Evolutionary conservation across 2,113 vertebrate species (phyloP).

Genomic region (Neoarius graeffei): DNA sequence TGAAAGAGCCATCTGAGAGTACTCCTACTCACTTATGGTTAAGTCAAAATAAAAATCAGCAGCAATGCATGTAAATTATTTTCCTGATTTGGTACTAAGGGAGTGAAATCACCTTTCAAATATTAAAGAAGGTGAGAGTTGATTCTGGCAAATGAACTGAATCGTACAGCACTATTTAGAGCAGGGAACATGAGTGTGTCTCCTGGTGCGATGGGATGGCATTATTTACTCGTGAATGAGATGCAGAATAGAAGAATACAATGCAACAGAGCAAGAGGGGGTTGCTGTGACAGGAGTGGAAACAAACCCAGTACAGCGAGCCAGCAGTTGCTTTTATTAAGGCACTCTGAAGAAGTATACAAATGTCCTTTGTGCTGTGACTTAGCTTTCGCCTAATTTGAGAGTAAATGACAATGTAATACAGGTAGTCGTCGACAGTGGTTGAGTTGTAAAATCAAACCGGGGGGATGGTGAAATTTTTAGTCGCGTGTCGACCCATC

Average conservation of each 20-base stretch:
- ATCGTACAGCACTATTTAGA: constrained; percentile 54
- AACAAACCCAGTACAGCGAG: constrained; percentile 1
- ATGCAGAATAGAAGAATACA: constrained; percentile 46
- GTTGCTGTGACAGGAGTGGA: background rate
- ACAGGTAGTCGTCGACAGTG: no score
- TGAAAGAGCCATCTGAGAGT: constrained; percentile 52
- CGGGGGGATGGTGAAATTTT: no score
- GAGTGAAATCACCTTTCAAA: constrained; percentile 61
- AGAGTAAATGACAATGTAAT: background rate
- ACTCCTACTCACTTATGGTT: constrained; percentile 54
- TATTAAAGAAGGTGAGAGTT: constrained; percentile 62
- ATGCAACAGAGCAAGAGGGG: background rate
- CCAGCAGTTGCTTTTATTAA: background rate
- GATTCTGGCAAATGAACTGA: constrained; percentile 65
- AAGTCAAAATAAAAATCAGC: constrained; percentile 63
- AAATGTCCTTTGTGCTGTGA: background rate
- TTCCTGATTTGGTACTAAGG: constrained; percentile 42
- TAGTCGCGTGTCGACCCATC: no score
- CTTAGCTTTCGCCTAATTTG: constrained; percentile 10
- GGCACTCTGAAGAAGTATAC: background rate
- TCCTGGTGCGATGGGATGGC: constrained; percentile 46
- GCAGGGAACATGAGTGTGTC: constrained; percentile 20
- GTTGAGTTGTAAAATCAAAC: no score
- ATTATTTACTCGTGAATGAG: constrained; percentile 49
- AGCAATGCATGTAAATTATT: constrained; percentile 67